These are phyloP conservation scores for Silvanus unidentatus DNA, from an alignment of 2,888 invertebrate species.

Conservation along the genomic window DNA sequence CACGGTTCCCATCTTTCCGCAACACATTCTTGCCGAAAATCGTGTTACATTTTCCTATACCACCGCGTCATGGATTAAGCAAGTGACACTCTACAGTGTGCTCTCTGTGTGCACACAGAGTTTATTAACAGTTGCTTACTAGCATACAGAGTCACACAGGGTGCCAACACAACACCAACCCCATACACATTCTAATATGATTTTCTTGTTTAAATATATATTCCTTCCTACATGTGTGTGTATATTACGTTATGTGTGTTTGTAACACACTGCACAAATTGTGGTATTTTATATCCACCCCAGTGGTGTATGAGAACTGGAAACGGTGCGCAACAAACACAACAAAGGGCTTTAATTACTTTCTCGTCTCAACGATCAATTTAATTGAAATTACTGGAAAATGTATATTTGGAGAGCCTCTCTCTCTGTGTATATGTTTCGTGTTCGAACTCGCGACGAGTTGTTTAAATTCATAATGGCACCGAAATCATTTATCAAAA, in stretches of 20 bases:
- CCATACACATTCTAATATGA: constrained; percentile 1
- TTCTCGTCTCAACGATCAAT: constrained; percentile 24
- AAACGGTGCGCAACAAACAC: constrained; percentile 4
- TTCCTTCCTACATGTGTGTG: not conserved
- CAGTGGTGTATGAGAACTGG: not conserved
- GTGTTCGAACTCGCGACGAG: constrained; percentile 5
- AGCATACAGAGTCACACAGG: too few species aligned
- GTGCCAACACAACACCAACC: constrained; percentile 4
- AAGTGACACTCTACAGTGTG: constrained; percentile 18
- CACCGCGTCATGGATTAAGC: constrained; percentile 22
- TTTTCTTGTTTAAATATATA: not conserved
- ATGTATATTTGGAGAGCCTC: constrained; percentile 7
- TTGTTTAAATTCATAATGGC: constrained; percentile 5
- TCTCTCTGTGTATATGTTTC: constrained; percentile 14
- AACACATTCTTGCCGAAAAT: constrained; percentile 5
- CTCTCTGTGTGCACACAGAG: too few species aligned
- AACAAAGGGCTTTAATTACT: constrained; percentile 25
- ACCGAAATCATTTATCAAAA: constrained; percentile 28
- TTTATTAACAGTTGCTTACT: constrained; percentile 22
- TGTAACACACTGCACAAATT: too few species aligned
- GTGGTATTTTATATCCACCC: too few species aligned
- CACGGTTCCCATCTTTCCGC: constrained; percentile 30
- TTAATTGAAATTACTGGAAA: constrained; percentile 22
- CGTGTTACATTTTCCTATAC: constrained; percentile 8
- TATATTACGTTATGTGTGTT: too few species aligned